A percentile compares a stretch with the other conserved stretches of the same genome.
Evolutionary conservation across 2,113 vertebrate species (phyloP).

Genomic region (Atherinomorus stipes): DNA sequence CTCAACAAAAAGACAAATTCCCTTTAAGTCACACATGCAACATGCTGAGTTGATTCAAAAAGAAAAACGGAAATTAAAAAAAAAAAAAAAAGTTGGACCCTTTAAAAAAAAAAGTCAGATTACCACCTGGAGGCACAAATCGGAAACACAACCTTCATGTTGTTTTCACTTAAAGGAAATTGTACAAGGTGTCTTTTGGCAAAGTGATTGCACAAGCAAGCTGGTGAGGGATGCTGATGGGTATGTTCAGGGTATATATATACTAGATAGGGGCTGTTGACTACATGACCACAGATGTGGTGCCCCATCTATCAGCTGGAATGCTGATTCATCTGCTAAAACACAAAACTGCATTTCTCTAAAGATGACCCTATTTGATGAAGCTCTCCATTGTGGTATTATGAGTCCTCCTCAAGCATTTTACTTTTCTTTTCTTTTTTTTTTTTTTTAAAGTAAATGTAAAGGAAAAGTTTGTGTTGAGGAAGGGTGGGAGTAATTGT

Average conservation of each 20-base stretch:
- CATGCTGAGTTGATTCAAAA: too few relatives aligned
- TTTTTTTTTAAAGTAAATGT: constrained; percentile 9
- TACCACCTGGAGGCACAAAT: too few relatives aligned
- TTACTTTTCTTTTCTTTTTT: background rate
- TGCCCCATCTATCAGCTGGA: constrained; percentile 32
- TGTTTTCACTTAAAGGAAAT: constrained; percentile 27
- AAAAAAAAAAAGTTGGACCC: too few relatives aligned
- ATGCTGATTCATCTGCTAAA: constrained; percentile 17
- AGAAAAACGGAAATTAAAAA: too few relatives aligned
- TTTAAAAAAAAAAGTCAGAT: too few relatives aligned
- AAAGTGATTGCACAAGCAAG: constrained; percentile 44
- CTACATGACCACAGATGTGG: constrained; percentile 52
- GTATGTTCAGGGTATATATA: constrained; percentile 61
- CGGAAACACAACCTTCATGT: too few relatives aligned
- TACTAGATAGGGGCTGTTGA: constrained; percentile 70
- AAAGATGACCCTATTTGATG: background rate
- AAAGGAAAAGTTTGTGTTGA: constrained; percentile 14
- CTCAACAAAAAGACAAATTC: too few relatives aligned
- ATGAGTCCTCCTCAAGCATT: background rate
- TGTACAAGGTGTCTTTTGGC: constrained; percentile 27
- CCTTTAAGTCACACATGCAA: too few relatives aligned
- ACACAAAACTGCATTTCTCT: constrained; percentile 7
- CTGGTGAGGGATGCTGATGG: constrained; percentile 70
- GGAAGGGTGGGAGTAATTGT: constrained; percentile 40
- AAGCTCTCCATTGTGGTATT: background rate